Evolutionary conservation across 2,113 vertebrate species (phyloP).

Genomic region (Barbus barbus): DNA sequence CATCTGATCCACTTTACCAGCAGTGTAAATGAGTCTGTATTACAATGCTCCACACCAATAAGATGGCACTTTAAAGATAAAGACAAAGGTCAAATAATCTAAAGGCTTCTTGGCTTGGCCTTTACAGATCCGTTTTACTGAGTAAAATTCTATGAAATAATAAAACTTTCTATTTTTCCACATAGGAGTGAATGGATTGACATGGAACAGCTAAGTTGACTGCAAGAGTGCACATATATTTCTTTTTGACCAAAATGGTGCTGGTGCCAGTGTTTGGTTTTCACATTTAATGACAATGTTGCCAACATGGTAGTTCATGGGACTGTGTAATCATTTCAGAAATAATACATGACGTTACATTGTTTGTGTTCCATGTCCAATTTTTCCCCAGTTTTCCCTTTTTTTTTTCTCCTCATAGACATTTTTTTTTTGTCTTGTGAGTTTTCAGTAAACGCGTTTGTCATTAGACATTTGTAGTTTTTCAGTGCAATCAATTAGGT

Average conservation of each 20-base stretch:
- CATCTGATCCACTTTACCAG: conserved; percentile 43
- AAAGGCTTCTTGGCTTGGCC: not conserved
- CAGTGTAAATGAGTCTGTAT: conserved; percentile 30
- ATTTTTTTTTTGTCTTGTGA: not conserved
- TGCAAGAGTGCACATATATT: not conserved
- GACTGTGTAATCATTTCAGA: not conserved
- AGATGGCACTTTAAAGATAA: not conserved
- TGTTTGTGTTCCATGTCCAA: not conserved
- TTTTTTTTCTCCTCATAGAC: not conserved
- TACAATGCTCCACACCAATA: not conserved
- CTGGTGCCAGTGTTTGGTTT: not conserved
- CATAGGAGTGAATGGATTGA: no score
- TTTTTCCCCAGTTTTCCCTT: no score
- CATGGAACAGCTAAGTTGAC: not conserved
- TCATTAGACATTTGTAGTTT: not conserved
- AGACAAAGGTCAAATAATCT: not conserved
- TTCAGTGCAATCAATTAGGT: not conserved
- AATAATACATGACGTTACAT: not conserved
- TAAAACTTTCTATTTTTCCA: no score
- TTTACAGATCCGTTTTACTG: not conserved
- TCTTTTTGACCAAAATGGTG: not conserved
- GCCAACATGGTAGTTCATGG: not conserved
- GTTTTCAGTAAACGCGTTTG: no score
- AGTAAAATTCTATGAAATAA: not conserved
- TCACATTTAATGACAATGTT: not conserved